Base-by-base conservation (phyloP, 23 tunicate species). In the Halocynthia aurantium region DNA sequence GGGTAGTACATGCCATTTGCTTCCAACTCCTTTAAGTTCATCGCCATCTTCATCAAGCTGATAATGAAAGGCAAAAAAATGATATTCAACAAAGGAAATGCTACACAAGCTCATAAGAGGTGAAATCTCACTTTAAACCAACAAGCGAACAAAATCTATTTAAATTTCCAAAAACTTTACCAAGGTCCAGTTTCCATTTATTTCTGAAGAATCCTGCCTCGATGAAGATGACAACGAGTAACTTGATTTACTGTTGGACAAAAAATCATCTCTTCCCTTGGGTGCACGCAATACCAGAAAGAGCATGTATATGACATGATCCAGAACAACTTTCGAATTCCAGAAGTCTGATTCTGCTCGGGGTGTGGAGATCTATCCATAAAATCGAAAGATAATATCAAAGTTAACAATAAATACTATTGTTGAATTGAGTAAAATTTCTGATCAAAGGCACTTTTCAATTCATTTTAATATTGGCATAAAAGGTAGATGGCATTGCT, bases 31-130 rank as follows among this genome's bases (percentile, higher is more conserved):
- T 53, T 84, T 88, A 6, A 77, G 61, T 60, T 92, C 87, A 69
- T 91, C 97, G 0, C 97, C 97, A 54, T 81, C 73, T 18, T 92
- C 98, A 73, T 92, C 91, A 15, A 92, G 77, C 94, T 87, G 54
- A 57, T 17, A n/a, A 68, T 68, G 12, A 12, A 31, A 31, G 1
- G 44, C 0, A 74, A 74, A 74, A 54, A 53, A 74, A 21, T 74
- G 6, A 53, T 74, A 22, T 53, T 56, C 56, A 8, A 21, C 2
- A 21, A 21, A 53, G 56, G 0, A 54, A 12, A 44, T 44, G n/a
- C 57, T 54, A 8, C 56, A 5, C 0, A 74, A 54, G 1, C 31
- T 51, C 50, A 20, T 6, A 7, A 53, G 15, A 31, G 4, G 44
- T 31, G 44, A 31, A 31, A 31, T 31, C 44, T 31, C 4, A 31